phyloP scores from a whole-genome alignment of 2,797 vertebrate genomes.

The Paramormyrops hopkinsi region DNA sequence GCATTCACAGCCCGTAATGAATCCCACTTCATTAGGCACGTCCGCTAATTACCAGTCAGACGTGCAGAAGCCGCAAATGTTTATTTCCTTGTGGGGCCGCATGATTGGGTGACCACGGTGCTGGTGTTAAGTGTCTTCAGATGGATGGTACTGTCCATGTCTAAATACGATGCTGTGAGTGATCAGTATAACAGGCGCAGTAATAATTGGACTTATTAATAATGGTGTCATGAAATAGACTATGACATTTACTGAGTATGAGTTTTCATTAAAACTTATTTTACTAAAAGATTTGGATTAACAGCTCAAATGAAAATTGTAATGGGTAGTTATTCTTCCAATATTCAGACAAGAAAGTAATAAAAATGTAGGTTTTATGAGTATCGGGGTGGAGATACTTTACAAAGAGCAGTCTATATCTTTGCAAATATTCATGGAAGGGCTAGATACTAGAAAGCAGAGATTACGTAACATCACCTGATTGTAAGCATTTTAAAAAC shows the following conservation, averaged over 20 bases:
- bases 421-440: neutral
- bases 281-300: neutral
- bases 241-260: neutral
- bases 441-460: constrained; percentile 3
- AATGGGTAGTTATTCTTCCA: neutral
- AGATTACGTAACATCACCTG: constrained; percentile 7
- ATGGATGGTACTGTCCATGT: neutral
- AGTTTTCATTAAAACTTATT: neutral
- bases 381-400: neutral
- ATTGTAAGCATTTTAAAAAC: neutral
- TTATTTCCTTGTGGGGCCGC: neutral
- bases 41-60: constrained; percentile 22
- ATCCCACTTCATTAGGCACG: constrained; percentile 23
- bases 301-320: neutral
- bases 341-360: neutral
- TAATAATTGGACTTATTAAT: constrained; percentile 2
- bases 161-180: neutral
- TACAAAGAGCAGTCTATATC: neutral
- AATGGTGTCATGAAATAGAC: neutral
- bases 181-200: neutral
- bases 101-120: neutral
- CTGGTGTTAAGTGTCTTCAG: neutral
- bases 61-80: neutral
- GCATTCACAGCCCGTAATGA: constrained; percentile 20
- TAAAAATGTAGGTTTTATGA: neutral